Evolutionary conservation across 2,888 invertebrate species (phyloP).

Genomic region (Dryobotodes eremita): DNA sequence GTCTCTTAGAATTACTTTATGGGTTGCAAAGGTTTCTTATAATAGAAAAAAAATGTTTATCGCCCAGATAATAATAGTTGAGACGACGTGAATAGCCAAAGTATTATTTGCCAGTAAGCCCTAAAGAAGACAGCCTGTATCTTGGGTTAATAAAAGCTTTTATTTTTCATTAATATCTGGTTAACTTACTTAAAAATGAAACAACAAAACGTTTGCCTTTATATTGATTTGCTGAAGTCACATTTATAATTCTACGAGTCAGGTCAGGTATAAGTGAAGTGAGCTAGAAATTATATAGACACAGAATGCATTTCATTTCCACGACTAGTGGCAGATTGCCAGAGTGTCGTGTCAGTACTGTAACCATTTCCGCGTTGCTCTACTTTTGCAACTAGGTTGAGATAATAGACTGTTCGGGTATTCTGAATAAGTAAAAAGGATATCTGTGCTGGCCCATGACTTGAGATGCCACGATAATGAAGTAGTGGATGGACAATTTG

Average conservation of each 20-base stretch:
- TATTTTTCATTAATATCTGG: background rate
- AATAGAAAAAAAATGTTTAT: background rate
- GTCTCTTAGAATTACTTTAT: background rate
- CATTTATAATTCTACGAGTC: background rate
- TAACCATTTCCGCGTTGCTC: constrained; percentile 31
- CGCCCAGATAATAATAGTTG: too few species aligned
- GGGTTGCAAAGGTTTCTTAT: background rate
- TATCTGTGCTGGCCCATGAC: background rate
- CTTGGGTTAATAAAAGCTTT: background rate
- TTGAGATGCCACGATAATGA: background rate
- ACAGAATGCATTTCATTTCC: constrained; percentile 11
- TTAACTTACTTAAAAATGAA: background rate
- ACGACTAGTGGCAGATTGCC: constrained; percentile 15
- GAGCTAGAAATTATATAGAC: background rate
- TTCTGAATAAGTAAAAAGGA: constrained; percentile 3
- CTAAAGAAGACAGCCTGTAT: background rate
- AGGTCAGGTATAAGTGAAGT: background rate
- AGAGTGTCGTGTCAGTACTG: constrained; percentile 23
- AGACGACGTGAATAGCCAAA: background rate
- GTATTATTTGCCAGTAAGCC: background rate
- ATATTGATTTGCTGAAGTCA: background rate
- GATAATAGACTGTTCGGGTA: constrained; percentile 12
- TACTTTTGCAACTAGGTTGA: constrained; percentile 16
- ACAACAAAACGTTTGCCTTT: background rate
- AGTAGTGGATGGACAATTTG: background rate